Conservation (phyloP, 2,888 invertebrate species). For the Caenorhabditis doughertyi region DNA sequence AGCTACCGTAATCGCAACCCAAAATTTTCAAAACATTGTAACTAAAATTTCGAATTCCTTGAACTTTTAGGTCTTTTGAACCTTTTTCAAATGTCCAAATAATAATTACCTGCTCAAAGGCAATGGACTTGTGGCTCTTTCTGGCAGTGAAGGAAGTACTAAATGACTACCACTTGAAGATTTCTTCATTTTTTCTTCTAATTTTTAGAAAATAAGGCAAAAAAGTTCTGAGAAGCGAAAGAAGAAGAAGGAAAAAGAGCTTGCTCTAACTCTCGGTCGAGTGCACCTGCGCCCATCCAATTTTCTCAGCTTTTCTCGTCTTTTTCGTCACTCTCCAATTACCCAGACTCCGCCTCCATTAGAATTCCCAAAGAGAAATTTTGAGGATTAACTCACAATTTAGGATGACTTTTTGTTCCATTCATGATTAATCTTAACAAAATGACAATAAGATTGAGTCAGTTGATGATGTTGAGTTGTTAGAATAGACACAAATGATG, state of each 20-base stretch:
- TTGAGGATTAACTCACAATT: conserved; percentile 36
- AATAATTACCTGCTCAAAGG: conserved; percentile 32
- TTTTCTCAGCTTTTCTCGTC: conserved; percentile 21
- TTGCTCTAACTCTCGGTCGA: conserved; percentile 17
- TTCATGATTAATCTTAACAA: conserved; percentile 36
- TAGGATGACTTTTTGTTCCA: conserved; percentile 39
- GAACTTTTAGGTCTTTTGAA: too few relatives aligned
- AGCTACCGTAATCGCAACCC: too few relatives aligned
- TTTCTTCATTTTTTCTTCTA: conserved; percentile 29
- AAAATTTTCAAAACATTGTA: too few relatives aligned
- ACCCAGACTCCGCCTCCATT: conserved; percentile 28
- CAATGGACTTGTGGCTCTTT: conserved; percentile 38
- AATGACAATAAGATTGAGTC: conserved; percentile 3
- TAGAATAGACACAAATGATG: not conserved
- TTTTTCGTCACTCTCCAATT: conserved; percentile 41
- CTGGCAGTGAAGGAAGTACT: conserved; percentile 30
- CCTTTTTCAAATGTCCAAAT: too few relatives aligned
- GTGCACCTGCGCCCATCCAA: conserved; percentile 50
- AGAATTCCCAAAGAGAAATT: too few relatives aligned
- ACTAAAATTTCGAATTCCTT: too few relatives aligned
- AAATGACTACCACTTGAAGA: conserved; percentile 40
- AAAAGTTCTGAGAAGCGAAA: not conserved
- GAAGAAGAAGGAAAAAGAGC: not conserved
- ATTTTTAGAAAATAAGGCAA: not conserved
- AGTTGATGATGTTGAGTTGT: not conserved